Conservation (phyloP, 2,113 vertebrate species). For the Heptranchias perlo region DNA sequence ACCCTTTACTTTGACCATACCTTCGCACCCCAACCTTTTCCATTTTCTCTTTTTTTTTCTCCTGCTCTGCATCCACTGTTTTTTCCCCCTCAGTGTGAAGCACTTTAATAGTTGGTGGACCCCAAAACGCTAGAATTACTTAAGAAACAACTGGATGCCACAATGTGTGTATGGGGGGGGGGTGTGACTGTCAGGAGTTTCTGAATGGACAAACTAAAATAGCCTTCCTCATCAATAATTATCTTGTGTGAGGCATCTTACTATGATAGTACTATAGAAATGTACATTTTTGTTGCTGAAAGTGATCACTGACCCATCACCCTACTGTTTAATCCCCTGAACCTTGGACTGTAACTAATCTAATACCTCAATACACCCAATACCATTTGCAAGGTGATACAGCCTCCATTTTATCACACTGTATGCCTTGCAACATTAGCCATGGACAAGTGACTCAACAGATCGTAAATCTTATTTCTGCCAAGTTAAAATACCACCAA, state of each 20-base stretch:
- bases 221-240: background rate
- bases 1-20: background rate
- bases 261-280: background rate
- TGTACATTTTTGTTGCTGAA: background rate
- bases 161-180: background rate
- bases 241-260: background rate
- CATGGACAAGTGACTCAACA: background rate
- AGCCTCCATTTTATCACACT: background rate
- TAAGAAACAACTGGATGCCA: background rate
- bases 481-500: background rate
- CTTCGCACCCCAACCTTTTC: background rate
- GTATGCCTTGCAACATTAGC: background rate
- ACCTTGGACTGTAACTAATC: background rate
- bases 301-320: background rate
- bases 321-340: background rate
- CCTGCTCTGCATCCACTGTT: background rate
- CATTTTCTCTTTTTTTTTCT: background rate
- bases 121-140: background rate
- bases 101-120: no score
- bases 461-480: background rate
- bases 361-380: background rate
- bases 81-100: background rate
- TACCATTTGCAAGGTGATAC: background rate
- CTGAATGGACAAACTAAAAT: background rate
- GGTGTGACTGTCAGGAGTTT: background rate